Percentiles rank a stretch among this genome's conserved stretches.
Conservation (phyloP, 2,888 invertebrate species). For the Hydropsyche betteni region DNA sequence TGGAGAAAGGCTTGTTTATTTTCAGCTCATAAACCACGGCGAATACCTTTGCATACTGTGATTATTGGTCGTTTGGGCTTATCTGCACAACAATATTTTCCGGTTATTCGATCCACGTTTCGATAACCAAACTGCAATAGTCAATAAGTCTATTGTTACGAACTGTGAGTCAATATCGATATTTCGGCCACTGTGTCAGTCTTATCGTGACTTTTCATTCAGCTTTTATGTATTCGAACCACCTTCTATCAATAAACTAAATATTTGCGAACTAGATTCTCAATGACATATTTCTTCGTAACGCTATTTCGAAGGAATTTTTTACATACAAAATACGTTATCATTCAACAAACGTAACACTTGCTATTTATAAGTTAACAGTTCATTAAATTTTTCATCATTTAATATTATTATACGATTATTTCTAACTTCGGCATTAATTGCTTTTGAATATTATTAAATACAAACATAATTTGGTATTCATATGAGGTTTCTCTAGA, state of each 20-base stretch:
- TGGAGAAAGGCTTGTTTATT: slow-evolving; percentile 3
- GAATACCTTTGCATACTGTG: slow-evolving; percentile 22
- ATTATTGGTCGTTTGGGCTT: slow-evolving; percentile 34
- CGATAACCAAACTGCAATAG: slow-evolving; percentile 13
- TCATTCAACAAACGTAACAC: too few species aligned
- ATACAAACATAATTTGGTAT: too few species aligned
- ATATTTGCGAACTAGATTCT: not conserved
- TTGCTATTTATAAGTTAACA: too few species aligned
- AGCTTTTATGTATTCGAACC: slow-evolving; percentile 7
- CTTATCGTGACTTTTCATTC: slow-evolving; percentile 23
- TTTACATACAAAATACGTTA: too few species aligned
- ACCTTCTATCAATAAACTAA: slow-evolving; percentile 4
- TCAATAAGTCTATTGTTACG: slow-evolving; percentile 32
- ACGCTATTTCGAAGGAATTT: too few species aligned
- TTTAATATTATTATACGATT: too few species aligned
- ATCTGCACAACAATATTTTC: slow-evolving; percentile 26
- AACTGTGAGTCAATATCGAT: slow-evolving; percentile 11
- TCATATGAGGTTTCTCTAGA: too few species aligned
- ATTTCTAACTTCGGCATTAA: too few species aligned
- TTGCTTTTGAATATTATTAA: too few species aligned
- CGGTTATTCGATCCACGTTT: slow-evolving; percentile 30
- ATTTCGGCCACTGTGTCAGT: slow-evolving; percentile 35
- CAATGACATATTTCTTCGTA: too few species aligned
- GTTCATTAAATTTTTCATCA: too few species aligned
- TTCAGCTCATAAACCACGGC: slow-evolving; percentile 17